Evolutionary conservation across 1,140 invertebrate species (phyloP).

Genomic region (Rhopalosiphum padi): DNA sequence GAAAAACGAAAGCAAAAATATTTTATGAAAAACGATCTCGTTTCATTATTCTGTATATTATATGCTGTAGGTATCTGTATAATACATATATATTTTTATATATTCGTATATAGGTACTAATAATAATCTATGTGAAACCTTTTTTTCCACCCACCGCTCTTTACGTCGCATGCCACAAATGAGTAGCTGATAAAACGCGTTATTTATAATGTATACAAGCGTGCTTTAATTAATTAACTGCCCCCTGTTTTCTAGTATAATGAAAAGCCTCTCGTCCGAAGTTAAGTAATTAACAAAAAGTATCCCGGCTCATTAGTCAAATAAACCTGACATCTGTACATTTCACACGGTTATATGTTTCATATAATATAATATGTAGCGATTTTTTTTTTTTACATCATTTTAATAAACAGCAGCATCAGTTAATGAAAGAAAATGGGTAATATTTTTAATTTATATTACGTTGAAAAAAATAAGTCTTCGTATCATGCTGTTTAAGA

Average conservation of each 20-base stretch:
- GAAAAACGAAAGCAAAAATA: background rate
- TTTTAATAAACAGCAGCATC: background rate
- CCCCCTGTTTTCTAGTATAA: slow-evolving; percentile 29
- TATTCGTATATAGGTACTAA: background rate
- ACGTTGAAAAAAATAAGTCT: background rate
- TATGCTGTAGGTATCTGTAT: background rate
- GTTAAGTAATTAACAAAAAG: slow-evolving; percentile 57
- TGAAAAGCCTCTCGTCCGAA: slow-evolving; percentile 55
- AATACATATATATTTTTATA: background rate
- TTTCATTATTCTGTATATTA: background rate
- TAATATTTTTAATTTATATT: background rate
- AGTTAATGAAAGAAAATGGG: background rate
- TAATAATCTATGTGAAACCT: slow-evolving; percentile 45
- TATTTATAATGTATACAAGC: slow-evolving; percentile 56
- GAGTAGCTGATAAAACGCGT: slow-evolving; percentile 51
- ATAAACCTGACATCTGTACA: slow-evolving; percentile 50
- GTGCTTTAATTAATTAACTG: slow-evolving; percentile 55
- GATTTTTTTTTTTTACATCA: slow-evolving; percentile 4
- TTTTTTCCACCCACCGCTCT: background rate
- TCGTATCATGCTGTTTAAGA: background rate
- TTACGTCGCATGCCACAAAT: background rate
- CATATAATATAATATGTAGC: background rate
- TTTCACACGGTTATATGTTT: slow-evolving; percentile 34
- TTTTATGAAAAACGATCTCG: slow-evolving; percentile 11
- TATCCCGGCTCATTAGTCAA: slow-evolving; percentile 52